Evolutionary conservation across 2,797 vertebrate species (phyloP), one percentile per base, ranked within the genome.

Genomic region (Muraenolepis orangiensis): DNA sequence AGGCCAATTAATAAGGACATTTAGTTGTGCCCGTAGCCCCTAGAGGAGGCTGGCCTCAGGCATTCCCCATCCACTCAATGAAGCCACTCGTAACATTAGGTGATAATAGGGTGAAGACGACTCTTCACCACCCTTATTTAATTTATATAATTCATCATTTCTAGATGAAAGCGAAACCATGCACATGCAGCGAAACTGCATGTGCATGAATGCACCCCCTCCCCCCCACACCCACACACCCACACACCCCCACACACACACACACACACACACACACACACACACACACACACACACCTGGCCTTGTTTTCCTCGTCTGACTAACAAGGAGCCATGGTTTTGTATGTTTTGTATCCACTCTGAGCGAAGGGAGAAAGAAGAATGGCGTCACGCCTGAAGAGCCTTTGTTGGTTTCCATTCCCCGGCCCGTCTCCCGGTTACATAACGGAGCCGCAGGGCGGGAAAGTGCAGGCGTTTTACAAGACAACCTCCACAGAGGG

Each of bases 381-480:
- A 0, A 46, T 80, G 73, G 69, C 66, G 69, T 82, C 84, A 86
- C 13, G 69, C 86, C 83, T 71, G 57, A 80, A 69, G 75, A 70
- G 64, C 77, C 77, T 70, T 71, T 73, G 81, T 76, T 84, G 72
- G 78, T 78, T 82, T 79, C 78, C 71, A 69, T 87, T 12, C 12
- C 80, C 85, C 84, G 88, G 89, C 80, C 57, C 82, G 72, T 7
- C 23, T n/a, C 40, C 31, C 76, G 70, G 69, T 92, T 92, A 88
- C 82, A 81, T 90, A 91, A 93, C 75, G 71, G 61, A 78, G 81
- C 74, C 78, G 77, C 75, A 81, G 72, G 78, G 71, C 81, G 80
- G 82, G 80, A 81, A 70, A 75, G 78, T 84, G 83, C 30, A 7
- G 80, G 81, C 76, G 91, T 90, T 91, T 90, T 91, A 84, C 82